Base-by-base conservation (phyloP, 2,113 vertebrate genomes). In the Progne subis region DNA sequence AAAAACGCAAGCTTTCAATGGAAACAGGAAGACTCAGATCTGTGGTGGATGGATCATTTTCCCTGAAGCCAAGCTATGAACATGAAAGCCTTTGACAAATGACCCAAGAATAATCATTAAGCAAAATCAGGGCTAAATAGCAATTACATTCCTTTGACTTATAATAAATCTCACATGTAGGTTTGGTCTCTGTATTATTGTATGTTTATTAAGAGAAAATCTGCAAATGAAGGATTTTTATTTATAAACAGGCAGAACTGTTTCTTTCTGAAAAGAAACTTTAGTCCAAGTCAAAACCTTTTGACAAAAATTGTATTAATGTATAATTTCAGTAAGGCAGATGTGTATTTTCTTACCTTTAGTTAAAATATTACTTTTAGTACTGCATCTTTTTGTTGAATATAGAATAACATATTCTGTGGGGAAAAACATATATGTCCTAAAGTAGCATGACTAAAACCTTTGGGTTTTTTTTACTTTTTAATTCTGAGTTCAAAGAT, bases 201-300 rank as follows among this genome's bases (percentile, higher is more conserved):
- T 39, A 5, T 85, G 18, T n/a, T 76, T 91, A 49, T 88, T 87
- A 69, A 79, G 12, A 64, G 41, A 85, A 79, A 79, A 76, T 46
- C 41, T 53, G 25, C 24, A 91, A 67, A 52, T n/a, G 1, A 67
- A 25, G 39, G 57, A 5, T 44, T 70, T 64, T 44, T 4, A 20
- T 37, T 71, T 90, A 80, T 92, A 37, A 37, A 37, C 37, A 69
- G 34, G 16, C 31, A 87, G 28, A 89, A 77, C 12, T 14, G 8
- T 79, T 82, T 88, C 24, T 75, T 79, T 79, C 63, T 80, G 71
- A 90, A 86, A 88, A 78, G 37, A 50, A 77, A 29, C 20, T 87
- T 95, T 95, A 75, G 16, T 79, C 24, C 9, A 70, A 88, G 50
- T 88, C 81, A 95, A 94, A 91, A 91, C 8, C 76, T 92, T 96